phyloP scores from a whole-genome alignment of 92 coral and sea anemone species.

The Porites rus region DNA sequence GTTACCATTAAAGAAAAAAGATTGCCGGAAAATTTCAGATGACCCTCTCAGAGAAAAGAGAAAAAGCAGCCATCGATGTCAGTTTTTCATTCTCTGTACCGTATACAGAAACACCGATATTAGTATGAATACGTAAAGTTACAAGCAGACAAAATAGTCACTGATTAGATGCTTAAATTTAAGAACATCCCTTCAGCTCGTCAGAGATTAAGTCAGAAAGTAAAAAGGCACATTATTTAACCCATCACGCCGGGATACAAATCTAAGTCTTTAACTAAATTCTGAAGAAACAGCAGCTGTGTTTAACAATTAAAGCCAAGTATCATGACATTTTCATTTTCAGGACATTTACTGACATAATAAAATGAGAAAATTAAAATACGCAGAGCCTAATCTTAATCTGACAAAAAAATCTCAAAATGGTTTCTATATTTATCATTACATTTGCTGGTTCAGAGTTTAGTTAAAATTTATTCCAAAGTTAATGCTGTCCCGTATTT shows the following conservation, averaged over 20 bases:
- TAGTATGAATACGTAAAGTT: too few species aligned
- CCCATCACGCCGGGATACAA: neutral
- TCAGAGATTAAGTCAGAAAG: neutral
- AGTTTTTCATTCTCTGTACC: too few species aligned
- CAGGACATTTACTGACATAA: too few species aligned
- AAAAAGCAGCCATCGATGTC: too few species aligned
- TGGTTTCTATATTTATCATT: neutral
- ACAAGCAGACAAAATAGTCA: too few species aligned
- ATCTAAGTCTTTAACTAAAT: neutral
- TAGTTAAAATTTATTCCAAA: neutral
- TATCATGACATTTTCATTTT: neutral
- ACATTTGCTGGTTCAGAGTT: neutral
- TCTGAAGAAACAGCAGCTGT: slow-evolving; percentile 18
- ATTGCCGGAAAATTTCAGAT: too few species aligned
- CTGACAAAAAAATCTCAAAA: neutral
- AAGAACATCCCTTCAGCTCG: neutral
- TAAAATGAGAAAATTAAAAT: neutral
- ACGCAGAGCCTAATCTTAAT: too few species aligned
- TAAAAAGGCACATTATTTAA: neutral
- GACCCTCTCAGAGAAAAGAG: too few species aligned
- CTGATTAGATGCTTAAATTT: neutral
- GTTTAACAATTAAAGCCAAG: slow-evolving; percentile 1
- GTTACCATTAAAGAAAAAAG: too few species aligned
- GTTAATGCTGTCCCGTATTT: neutral
- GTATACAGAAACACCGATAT: too few species aligned